A percentile compares a stretch with the other conserved stretches of the same genome.
These are phyloP conservation scores for Cataglyphis hispanica DNA, from an alignment of 1,140 invertebrate genomes.

Conservation along the genomic window DNA sequence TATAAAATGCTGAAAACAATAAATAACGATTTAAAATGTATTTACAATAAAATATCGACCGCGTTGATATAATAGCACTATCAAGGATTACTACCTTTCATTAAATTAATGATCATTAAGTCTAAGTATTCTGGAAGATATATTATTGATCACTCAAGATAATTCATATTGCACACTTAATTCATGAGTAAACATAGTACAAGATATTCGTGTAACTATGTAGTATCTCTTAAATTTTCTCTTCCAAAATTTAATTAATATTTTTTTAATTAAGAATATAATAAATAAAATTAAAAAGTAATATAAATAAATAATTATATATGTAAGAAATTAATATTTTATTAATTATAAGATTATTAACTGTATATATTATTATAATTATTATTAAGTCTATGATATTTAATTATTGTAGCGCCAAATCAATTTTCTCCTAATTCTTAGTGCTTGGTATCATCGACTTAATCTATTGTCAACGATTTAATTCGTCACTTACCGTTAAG, in stretches of 20 bases:
- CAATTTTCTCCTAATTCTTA: not conserved
- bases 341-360: not conserved
- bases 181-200: not conserved
- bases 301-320: not conserved
- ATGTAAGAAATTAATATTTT: not conserved
- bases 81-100: not conserved
- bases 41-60: not conserved
- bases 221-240: not conserved
- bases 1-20: not conserved
- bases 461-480: not conserved
- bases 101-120: slow-evolving; percentile 26
- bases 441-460: not conserved
- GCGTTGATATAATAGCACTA: not conserved
- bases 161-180: not conserved
- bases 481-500: slow-evolving; percentile 22
- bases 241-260: slow-evolving; percentile 2
- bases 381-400: not conserved
- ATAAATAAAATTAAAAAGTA: not conserved
- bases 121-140: not conserved
- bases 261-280: slow-evolving; percentile 4
- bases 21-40: not conserved
- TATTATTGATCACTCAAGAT: slow-evolving; percentile 39
- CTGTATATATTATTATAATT: not conserved
- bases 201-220: not conserved
- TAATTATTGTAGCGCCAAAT: not conserved